A percentile compares a stretch with the other conserved stretches of the same genome.
phyloP scores from a whole-genome alignment of 1,140 invertebrate genomes.

The Steinernema feltiae region DNA sequence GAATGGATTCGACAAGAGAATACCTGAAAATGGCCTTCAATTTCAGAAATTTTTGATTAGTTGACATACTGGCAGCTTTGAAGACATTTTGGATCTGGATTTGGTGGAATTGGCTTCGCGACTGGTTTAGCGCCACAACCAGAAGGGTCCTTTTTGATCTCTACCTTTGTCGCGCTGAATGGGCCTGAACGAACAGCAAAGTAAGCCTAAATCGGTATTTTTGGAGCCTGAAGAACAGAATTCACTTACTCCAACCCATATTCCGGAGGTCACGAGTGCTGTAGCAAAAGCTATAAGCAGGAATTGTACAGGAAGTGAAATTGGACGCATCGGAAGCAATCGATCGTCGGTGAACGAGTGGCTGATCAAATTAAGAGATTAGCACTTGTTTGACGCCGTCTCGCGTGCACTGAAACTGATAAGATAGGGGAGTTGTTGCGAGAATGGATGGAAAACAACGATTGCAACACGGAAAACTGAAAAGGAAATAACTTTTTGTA shows the following conservation, averaged over 20 bases:
- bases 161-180: not conserved
- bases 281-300: not conserved
- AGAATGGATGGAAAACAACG: too few relatives aligned
- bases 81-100: not conserved
- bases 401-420: not conserved
- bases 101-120: not conserved
- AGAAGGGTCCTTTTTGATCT: not conserved
- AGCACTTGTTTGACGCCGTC: not conserved
- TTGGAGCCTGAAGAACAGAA: not conserved
- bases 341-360: not conserved
- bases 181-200: not conserved
- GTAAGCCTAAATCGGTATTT: not conserved
- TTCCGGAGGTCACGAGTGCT: not conserved
- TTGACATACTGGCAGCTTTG: not conserved
- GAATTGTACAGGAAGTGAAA: not conserved
- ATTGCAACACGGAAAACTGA: too few relatives aligned
- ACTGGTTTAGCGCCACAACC: not conserved
- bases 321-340: not conserved
- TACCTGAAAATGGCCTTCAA: not conserved
- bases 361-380: not conserved
- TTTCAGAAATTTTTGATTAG: not conserved
- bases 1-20: not conserved
- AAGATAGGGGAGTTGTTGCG: not conserved
- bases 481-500: too few relatives aligned
- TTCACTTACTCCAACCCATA: not conserved